Evolutionary conservation across 2,113 vertebrate species (phyloP), one percentile per base, ranked within the genome.

Genomic region (Gallinago media): DNA sequence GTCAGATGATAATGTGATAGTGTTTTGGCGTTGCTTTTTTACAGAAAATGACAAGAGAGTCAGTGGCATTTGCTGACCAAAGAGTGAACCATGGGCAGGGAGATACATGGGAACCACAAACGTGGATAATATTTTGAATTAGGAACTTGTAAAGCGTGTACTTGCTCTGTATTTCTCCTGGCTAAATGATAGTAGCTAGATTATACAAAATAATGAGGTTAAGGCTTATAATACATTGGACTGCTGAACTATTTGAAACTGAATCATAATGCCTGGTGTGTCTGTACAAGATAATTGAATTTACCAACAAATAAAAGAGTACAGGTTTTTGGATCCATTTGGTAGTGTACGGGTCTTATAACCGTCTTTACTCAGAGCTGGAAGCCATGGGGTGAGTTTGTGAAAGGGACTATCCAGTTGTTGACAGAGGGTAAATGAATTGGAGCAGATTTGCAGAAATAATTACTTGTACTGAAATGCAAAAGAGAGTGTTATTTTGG

Each of bases 91-190:
- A 0, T 8, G 27, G 59, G 27, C n/a, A 8, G 38, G 40, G 74
- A 66, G 61, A 8, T 46, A 12, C 0, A 0, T 20, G n/a, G 18
- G 25, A 26, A 46, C 27, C 26, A 21, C 0, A 1, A 20, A 9
- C 13, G 25, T 11, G 17, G 49, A 27, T 38, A 62, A 8, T 31
- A 11, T 44, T 75, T 72, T 58, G 36, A 61, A 25, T 36, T 27
- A 31, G n/a, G 46, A 68, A 3, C 56, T 38, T 56, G 18, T 12
- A 29, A 52, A 91, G 46, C 6, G 0, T 25, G 25, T 56, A 31
- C 27, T 40, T 70, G 55, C n/a, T 61, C 25, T 61, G 50, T 47
- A 8, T 55, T 58, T 66, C 47, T 58, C 11, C 36, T 31, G 32
- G 40, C 32, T 74, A 36, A 47, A 32, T 21, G 58, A 15, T 12